Conservation (phyloP, 2,888 invertebrate genomes). For the Argynnis bischoffii region DNA sequence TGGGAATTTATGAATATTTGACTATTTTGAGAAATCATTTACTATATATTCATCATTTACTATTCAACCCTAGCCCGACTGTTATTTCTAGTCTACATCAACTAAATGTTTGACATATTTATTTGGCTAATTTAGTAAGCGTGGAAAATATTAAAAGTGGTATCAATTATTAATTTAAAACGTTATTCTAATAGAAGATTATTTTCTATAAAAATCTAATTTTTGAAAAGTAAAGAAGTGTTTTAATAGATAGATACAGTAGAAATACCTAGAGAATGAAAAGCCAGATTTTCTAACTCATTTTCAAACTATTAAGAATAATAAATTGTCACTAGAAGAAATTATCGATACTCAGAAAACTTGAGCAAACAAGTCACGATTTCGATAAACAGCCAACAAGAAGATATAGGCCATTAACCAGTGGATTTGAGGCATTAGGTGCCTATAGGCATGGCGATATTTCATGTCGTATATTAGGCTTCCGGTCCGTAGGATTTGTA, state of each 20-base stretch:
- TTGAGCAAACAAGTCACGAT: constrained; percentile 67
- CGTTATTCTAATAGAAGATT: too few relatives aligned
- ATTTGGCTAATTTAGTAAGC: too few relatives aligned
- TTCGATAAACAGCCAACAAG: constrained; percentile 66
- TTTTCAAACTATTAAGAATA: constrained; percentile 39
- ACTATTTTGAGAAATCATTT: too few relatives aligned
- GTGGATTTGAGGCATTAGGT: constrained; percentile 57
- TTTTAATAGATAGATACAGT: neutral
- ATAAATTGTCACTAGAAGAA: constrained; percentile 37
- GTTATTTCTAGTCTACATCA: too few relatives aligned
- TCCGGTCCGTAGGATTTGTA: constrained; percentile 17
- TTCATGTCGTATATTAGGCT: constrained; percentile 50
- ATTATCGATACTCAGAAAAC: constrained; percentile 35
- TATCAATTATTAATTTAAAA: too few relatives aligned
- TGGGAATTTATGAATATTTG: too few relatives aligned
- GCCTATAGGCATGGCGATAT: constrained; percentile 55
- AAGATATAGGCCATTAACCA: constrained; percentile 52
- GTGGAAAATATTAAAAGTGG: too few relatives aligned
- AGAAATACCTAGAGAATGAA: constrained; percentile 3
- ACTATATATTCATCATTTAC: too few relatives aligned
- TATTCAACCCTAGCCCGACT: too few relatives aligned
- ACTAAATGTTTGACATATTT: too few relatives aligned
- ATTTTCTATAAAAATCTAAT: neutral
- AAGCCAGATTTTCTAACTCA: neutral
- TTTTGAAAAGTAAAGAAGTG: neutral